Evolutionary conservation across 2,113 vertebrate genomes (phyloP).

Genomic region (Perca flavescens): DNA sequence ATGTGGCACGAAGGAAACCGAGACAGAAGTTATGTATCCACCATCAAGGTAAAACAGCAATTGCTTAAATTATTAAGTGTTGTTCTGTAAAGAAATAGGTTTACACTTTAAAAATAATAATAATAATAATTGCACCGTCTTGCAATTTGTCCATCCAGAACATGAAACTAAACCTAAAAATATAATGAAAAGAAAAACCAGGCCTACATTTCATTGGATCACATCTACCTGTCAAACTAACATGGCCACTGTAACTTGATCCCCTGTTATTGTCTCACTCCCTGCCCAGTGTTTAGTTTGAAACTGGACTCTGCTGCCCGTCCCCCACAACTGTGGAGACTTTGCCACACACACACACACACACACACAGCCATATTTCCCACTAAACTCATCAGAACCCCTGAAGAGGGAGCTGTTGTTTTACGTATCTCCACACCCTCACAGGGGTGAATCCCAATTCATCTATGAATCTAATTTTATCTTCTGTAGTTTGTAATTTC

Average conservation of each 20-base stretch:
- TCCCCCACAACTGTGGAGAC: constrained; percentile 30
- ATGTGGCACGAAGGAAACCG: background rate
- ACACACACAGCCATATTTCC: constrained; percentile 40
- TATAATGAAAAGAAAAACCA: constrained; percentile 23
- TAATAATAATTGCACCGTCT: background rate
- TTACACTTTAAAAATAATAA: background rate
- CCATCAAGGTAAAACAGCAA: background rate
- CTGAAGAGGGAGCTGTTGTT: constrained; percentile 76
- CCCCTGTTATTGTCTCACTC: constrained; percentile 56
- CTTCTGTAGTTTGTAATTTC: constrained; percentile 26
- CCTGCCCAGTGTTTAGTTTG: constrained; percentile 60
- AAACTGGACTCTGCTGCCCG: constrained; percentile 66
- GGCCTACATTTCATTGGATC: constrained; percentile 13
- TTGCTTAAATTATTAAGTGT: background rate
- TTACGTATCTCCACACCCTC: constrained; percentile 14
- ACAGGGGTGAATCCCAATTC: constrained; percentile 9
- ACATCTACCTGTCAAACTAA: constrained; percentile 49
- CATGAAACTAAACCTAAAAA: constrained; percentile 3
- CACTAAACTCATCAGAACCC: constrained; percentile 48
- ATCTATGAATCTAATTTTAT: constrained; percentile 32
- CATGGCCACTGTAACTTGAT: constrained; percentile 61
- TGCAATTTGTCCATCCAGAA: background rate
- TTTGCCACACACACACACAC: constrained; percentile 3
- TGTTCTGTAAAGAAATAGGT: background rate
- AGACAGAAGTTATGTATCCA: background rate